Base-by-base conservation (phyloP, 1,140 invertebrate genomes). In the Nilaparvata lugens region DNA sequence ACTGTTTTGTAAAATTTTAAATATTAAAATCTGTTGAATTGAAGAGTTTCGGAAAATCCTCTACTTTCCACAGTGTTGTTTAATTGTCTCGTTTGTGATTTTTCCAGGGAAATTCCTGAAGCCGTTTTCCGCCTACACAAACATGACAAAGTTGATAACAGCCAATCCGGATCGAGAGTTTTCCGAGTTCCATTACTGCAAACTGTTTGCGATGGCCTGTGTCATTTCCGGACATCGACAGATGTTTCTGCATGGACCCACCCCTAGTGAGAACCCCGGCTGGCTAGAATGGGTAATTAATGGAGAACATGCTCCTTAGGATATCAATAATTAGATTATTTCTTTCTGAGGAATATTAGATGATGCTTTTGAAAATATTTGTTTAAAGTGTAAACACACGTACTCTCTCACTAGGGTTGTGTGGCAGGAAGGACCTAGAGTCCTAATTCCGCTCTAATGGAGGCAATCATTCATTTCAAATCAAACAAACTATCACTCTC, bases 191-290 rank as follows among this genome's bases (percentile, higher is more conserved):
- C 63, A 66, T 21, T 28, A 52, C 11, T 21, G 63, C 0, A 66
- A 65, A 55, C 25, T 64, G n/a, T 28, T 62, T 1, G 52, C 62
- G 1, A 65, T 67, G 38, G 11, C 64, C 25, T 63, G 61, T 16
- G 62, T 67, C 9, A 67, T 67, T 13, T 19, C 58, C 0, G 66
- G 66, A 0, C 66, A 67, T 38, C 40, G 66, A 16, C 52, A 58
- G 21, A 65, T 66, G 58, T 60, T 58, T 35, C 38, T 42, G 18
- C 54, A 63, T 13, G 64, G 67, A n/a, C 59, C 52, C 23, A 64
- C 62, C 38, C 56, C 56, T 38, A 40, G 56, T 4, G 53, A 54
- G 19, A 64, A 66, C 21, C 55, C 63, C 0, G 56, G 63, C 13
- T 60, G 56, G 24, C 48, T 62, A 3, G 65, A 66, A 62, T 23